Base-by-base conservation (phyloP, 2,888 invertebrate species). In the Tiphia femorata region DNA sequence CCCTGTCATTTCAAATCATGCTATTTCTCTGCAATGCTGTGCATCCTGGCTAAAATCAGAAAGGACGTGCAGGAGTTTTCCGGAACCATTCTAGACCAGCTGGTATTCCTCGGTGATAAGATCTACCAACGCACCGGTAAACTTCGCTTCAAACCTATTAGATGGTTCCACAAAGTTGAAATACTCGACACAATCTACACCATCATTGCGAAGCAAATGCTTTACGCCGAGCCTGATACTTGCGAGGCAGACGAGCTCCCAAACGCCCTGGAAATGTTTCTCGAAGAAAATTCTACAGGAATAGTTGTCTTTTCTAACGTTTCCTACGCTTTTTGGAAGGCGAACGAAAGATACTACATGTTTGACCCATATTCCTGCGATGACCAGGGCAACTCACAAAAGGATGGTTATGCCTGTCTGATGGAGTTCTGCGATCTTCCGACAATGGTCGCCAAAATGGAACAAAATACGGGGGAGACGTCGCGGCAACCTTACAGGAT, bases 321-420 rank as follows among this genome's bases (percentile, higher is more conserved):
- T 3, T 66, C 81, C 0, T 81, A 73, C 43, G 81, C 78, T 0
- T 77, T 82, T 46, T 83, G 83, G 82, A 55, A 25, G 0, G 19
- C 66, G 0, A 58, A 77, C 3, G 55, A 53, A 1, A 54, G 50
- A 21, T 81, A 64, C 20, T 81, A 80, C 16, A 47, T 82, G 0
- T 83, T 82, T 43, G 80, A 83, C 60, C 70, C 82, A 3, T 82
- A 83, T 35, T 33, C 68, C 3, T 82, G 81, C 29, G 78, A 83
- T 37, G 64, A 75, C 1, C 56, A 55, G 2, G 83, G 81, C 0
- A 49, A 47, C 6, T 61, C 64, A 0, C 58, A 6, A 7, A 59
- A 58, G 2, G 54, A 60, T 0, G 82, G 81, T 0, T 50, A 25
- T 0, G 71, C 70, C 2, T 78, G 78, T 10, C 57, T 83, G 1